Evolutionary conservation across 2,888 invertebrate species (phyloP), one percentile per base, ranked within the genome.

Genomic region (Hirtodrosophila alboralis): DNA sequence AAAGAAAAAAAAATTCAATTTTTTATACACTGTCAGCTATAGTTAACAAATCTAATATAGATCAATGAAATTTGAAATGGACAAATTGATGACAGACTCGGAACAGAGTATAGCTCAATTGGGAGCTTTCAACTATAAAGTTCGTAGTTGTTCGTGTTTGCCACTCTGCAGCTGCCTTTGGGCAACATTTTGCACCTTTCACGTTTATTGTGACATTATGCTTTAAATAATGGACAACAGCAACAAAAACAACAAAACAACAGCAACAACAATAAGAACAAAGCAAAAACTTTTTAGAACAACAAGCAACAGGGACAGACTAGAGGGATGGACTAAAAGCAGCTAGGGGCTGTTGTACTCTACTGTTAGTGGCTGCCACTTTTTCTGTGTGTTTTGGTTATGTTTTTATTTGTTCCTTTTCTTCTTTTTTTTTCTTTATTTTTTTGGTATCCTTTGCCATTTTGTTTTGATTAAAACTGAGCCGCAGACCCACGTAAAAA

Each of bases 131-230:
- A n/a, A n/a, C n/a, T n/a, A n/a, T n/a, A n/a, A n/a, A n/a, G n/a
- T n/a, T 33, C 13, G 27, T n/a, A 26, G 54, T 27, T 51, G 43
- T 21, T 48, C n/a, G 36, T 30, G 34, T 34, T 43, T 66, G 54
- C 33, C 52, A n/a, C 30, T 47, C 16, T 51, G 33, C 34, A 48
- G 59, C 38, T 56, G 71, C 66, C 77, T 70, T 51, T 52, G 65
- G 67, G 76, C 70, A 58, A 64, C 75, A 79, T 81, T 83, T 83
- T 84, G 84, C 83, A 84, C 84, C 84, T 83, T 78, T 81, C 70
- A 75, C 70, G 70, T 83, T 81, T 76, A 81, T 84, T 84, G 83
- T 84, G 84, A 79, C 83, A 76, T 81, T 81, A 75, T 83, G 81
- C 65, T 81, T 73, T 74, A 71, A 80, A 80, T 80, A 78, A 81